A percentile compares a stretch with the other conserved stretches of the same genome.
Evolutionary conservation across 2,113 vertebrate genomes (phyloP).

Genomic region (Aldabrachelys gigantea): DNA sequence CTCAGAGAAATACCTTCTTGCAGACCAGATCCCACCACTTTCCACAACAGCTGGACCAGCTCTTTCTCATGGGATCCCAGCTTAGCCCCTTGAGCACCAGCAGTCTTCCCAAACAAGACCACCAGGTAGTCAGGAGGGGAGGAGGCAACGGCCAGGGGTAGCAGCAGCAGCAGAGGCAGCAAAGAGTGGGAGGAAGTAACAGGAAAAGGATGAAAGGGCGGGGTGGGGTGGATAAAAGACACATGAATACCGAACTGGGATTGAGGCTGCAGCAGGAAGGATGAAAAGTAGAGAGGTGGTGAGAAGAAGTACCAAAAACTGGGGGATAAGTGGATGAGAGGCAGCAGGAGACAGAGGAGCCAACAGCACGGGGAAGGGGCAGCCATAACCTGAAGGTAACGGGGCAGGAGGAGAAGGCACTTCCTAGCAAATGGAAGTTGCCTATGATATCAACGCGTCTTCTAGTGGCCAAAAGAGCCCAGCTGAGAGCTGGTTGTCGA

Average conservation of each 20-base stretch:
- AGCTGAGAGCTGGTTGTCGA: too few relatives aligned
- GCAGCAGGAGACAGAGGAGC: neutral
- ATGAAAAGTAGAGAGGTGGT: neutral
- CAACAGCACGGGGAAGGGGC: neutral
- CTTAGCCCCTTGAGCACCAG: slow-evolving; percentile 87
- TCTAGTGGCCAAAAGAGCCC: too few relatives aligned
- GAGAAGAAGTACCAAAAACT: neutral
- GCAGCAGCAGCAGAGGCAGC: slow-evolving; percentile 13
- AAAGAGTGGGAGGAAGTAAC: neutral
- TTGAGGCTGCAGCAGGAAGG: neutral
- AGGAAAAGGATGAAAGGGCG: neutral
- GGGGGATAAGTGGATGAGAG: neutral
- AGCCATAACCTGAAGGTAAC: too few relatives aligned
- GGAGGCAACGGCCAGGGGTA: neutral
- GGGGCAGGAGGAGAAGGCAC: too few relatives aligned
- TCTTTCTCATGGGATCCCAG: slow-evolving; percentile 96
- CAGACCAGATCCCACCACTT: slow-evolving; percentile 90
- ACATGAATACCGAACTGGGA: neutral
- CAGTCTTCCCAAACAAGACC: slow-evolving; percentile 91
- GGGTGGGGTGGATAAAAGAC: neutral
- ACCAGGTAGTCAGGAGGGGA: slow-evolving; percentile 86
- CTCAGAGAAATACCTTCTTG: slow-evolving; percentile 85
- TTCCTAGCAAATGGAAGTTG: neutral
- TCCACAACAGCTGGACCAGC: slow-evolving; percentile 90
- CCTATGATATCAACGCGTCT: too few relatives aligned